phyloP scores from a whole-genome alignment of 2,113 vertebrate genomes.

The Gallinago undulata region DNA sequence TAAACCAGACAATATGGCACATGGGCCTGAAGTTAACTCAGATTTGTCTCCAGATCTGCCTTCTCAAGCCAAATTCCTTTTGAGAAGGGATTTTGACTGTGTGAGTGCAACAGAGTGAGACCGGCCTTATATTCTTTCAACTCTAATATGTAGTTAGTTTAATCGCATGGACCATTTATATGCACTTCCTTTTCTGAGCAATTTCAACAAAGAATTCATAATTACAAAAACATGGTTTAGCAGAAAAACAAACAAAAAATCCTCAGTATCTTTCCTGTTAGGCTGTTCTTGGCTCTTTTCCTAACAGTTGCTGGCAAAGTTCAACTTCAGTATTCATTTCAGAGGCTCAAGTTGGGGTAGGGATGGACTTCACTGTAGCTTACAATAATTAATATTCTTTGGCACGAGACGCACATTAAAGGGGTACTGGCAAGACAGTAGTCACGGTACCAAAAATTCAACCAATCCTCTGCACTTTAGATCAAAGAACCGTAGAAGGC shows the following conservation, averaged over 20 bases:
- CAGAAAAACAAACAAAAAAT: conserved; percentile 51
- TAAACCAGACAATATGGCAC: conserved; percentile 42
- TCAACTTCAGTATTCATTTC: neutral
- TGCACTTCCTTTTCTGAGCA: conserved; percentile 36
- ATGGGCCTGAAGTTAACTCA: conserved; percentile 4
- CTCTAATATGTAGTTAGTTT: neutral
- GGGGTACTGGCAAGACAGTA: neutral
- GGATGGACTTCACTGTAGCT: neutral
- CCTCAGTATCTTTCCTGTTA: conserved; percentile 32
- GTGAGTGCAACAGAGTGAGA: neutral
- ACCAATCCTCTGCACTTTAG: neutral
- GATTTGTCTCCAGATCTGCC: neutral
- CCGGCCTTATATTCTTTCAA: neutral
- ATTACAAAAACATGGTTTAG: neutral
- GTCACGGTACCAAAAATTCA: neutral
- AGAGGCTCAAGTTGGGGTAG: neutral
- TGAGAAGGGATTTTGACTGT: conserved; percentile 12
- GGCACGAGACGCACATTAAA: neutral
- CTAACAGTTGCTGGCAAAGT: conserved; percentile 36
- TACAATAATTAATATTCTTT: conserved; percentile 27
- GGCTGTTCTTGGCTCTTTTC: conserved; percentile 18
- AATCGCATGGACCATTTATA: conserved; percentile 5
- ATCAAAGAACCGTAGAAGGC: neutral
- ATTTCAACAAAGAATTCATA: conserved; percentile 20
- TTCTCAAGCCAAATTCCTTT: conserved; percentile 25